Base-by-base conservation (phyloP, 2,888 invertebrate species). In the Tetrapedia diversipes region DNA sequence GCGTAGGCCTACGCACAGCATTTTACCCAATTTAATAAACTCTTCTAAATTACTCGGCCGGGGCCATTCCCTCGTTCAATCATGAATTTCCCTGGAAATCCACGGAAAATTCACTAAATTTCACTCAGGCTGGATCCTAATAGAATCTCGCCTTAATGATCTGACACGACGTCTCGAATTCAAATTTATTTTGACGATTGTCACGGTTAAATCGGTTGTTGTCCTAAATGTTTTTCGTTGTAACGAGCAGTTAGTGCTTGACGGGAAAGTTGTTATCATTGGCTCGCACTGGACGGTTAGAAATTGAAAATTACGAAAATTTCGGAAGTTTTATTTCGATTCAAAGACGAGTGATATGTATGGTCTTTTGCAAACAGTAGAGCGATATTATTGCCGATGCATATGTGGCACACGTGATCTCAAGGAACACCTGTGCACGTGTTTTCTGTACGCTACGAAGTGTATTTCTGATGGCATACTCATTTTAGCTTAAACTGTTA, bases 11-110 rank as follows among this genome's bases (percentile, higher is more conserved):
- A 91, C 91, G 90, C 90, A 89, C 83, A 88, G 87, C 90, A 89
- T 91, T 91, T 89, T 90, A 89, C 87, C 89, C 90, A 91, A 91
- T 91, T 91, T 91, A 90, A 90, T 89, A 87, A 89, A 89, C 88
- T 90, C 89, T 86, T 81, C 85, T 88, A 87, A 89, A 89, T 86
- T 83, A 82, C 83, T 84, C 84, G 76, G 67, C 72, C 79, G 82
- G 84, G 79, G 79, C 87, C 68, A 72, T 82, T 75, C 77, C 61
- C 69, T 73, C 69, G 70, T 69, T 80, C 80, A 73, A 76, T 83
- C 78, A 76, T 76, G 67, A 80, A 72, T 86, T 81, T 79, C 79
- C 75, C 68, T 72, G 60, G 76, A 84, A 85, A 82, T 79, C 60
- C 71, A 67, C 19, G 59, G 75, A 81, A 83, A 81, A 83, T 72